These are phyloP conservation scores for Dicrurus megarhynchus DNA, from an alignment of 2,113 vertebrate species.

Conservation along the genomic window DNA sequence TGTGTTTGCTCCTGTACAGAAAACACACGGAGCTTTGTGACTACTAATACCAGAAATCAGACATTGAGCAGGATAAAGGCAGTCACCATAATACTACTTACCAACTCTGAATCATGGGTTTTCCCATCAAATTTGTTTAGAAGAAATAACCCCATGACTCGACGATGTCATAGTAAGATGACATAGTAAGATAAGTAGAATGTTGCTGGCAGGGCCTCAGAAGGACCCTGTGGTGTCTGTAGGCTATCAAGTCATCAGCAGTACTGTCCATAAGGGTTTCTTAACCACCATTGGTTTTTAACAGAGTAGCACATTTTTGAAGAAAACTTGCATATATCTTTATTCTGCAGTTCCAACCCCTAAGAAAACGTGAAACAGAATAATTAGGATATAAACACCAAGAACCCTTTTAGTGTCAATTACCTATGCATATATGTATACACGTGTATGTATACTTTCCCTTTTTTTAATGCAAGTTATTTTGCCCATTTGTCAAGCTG, in stretches of 20 bases:
- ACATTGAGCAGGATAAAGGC: not conserved
- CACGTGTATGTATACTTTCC: not conserved
- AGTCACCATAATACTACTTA: not conserved
- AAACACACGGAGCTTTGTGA: not conserved
- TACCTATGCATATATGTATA: not conserved
- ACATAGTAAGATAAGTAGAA: too few relatives aligned
- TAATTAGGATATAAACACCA: not conserved
- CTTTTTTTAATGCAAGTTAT: not conserved
- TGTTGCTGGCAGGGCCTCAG: not conserved
- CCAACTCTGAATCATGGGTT: rapidly evolving
- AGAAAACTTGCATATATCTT: not conserved
- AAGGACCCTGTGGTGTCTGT: rapidly evolving
- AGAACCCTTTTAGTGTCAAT: not conserved
- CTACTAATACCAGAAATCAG: not conserved
- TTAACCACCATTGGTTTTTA: not conserved
- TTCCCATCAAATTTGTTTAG: not conserved
- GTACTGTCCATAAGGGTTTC: not conserved
- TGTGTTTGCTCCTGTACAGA: not conserved
- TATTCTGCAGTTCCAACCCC: not conserved
- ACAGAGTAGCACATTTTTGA: not conserved
- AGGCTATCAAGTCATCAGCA: not conserved
- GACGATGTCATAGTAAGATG: too few relatives aligned
- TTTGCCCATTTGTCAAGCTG: not conserved
- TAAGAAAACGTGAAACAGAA: not conserved
- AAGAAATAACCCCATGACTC: not conserved